These are phyloP conservation scores for Falco peregrinus DNA, from an alignment of 2,797 vertebrate species.

Conservation along the genomic window DNA sequence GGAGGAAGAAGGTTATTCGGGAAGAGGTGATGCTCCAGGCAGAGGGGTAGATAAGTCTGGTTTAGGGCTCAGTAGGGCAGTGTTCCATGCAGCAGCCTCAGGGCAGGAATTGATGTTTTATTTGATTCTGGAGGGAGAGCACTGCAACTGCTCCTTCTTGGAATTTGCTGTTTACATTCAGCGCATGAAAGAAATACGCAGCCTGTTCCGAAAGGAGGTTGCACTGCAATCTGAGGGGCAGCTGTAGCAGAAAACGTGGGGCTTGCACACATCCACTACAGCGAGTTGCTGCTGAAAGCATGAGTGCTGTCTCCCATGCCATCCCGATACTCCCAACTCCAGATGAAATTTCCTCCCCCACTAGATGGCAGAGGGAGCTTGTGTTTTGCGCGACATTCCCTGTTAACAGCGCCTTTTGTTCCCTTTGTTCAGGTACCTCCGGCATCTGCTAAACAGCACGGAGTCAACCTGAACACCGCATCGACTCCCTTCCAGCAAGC, in stretches of 20 bases:
- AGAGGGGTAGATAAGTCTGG: not conserved
- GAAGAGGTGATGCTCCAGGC: not conserved
- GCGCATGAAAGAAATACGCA: fast-evolving
- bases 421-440: constrained; percentile 80
- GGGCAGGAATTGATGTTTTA: not conserved
- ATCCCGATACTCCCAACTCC: not conserved
- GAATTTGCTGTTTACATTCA: not conserved
- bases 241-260: not conserved
- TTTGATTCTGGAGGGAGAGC: not conserved
- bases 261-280: not conserved
- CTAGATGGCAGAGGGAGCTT: constrained; percentile 17
- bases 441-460: constrained; percentile 92
- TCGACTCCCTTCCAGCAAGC: constrained; percentile 92
- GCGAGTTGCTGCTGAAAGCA: not conserved
- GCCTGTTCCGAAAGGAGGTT: not conserved
- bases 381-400: fast-evolving
- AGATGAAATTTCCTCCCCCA: not conserved
- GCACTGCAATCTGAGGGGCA: not conserved
- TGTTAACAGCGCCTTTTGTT: not conserved
- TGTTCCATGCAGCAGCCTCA: not conserved
- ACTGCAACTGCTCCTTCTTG: not conserved
- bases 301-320: fast-evolving
- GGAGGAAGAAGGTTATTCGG: not conserved
- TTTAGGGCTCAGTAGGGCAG: not conserved
- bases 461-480: constrained; percentile 84